Evolutionary conservation across 2,797 vertebrate species (phyloP).

Genomic region (Champsocephalus gunnari): DNA sequence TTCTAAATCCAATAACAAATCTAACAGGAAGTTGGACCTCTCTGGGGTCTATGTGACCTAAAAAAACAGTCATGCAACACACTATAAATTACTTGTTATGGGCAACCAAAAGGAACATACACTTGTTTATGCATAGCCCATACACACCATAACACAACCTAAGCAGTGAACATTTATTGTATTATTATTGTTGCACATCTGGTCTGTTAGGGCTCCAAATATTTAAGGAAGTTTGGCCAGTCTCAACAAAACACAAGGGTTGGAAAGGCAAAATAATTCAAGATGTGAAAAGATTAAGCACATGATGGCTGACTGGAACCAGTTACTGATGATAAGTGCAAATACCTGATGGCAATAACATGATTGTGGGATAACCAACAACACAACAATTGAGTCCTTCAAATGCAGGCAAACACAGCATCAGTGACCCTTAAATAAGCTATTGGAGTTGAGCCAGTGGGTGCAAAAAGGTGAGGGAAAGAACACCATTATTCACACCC

Average conservation of each 20-base stretch:
- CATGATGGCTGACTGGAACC: neutral
- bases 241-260: neutral
- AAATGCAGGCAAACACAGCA: neutral
- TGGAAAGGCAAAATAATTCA: too few relatives aligned
- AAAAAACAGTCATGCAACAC: neutral
- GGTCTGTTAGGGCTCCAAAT: too few relatives aligned
- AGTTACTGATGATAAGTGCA: neutral
- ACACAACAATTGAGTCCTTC: neutral
- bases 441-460: constrained; percentile 10
- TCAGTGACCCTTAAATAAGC: neutral
- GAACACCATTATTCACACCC: constrained; percentile 34
- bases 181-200: too few relatives aligned
- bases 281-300: neutral
- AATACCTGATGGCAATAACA: neutral
- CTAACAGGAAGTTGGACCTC: neutral
- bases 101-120: neutral
- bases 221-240: too few relatives aligned
- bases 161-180: too few relatives aligned
- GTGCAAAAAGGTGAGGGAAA: constrained; percentile 6
- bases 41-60: neutral
- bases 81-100: too few relatives aligned
- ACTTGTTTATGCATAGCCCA: neutral
- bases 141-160: neutral
- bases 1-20: neutral
- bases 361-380: neutral